phyloP scores from a whole-genome alignment of 2,113 vertebrate species.

The Platysternon megacephalum region DNA sequence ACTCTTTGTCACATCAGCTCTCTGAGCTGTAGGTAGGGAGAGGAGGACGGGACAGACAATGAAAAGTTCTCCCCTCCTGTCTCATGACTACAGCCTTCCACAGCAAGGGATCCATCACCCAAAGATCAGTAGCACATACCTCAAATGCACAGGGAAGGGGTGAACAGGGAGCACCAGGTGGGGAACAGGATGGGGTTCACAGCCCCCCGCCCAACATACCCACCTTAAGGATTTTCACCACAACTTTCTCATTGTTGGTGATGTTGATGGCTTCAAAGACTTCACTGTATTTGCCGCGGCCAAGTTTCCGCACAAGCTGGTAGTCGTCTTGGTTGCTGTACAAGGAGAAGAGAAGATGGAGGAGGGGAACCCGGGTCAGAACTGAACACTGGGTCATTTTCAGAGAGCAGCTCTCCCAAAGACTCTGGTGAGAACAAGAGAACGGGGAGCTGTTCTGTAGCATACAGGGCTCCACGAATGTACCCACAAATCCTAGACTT shows the following conservation, averaged over 20 bases:
- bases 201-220: accelerated
- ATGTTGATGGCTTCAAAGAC: constrained; percentile 89
- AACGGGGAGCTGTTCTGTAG: accelerated
- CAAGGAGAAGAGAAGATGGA: accelerated
- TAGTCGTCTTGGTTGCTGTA: constrained; percentile 89
- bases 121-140: neutral
- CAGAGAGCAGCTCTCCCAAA: neutral
- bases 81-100: neutral
- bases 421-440: neutral
- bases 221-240: constrained; percentile 71
- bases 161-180: accelerated
- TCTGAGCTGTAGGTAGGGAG: too few relatives aligned
- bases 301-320: constrained; percentile 89
- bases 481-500: accelerated
- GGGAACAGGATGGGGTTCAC: accelerated
- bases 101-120: neutral
- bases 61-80: neutral
- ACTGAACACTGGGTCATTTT: accelerated
- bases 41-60: too few relatives aligned
- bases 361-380: accelerated
- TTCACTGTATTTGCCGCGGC: constrained; percentile 88
- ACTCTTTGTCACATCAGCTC: neutral
- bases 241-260: constrained; percentile 79
- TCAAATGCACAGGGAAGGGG: neutral
- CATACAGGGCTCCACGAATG: accelerated